Base-by-base conservation (phyloP, 2,888 invertebrate genomes). In the Tetranychus truncatus region DNA sequence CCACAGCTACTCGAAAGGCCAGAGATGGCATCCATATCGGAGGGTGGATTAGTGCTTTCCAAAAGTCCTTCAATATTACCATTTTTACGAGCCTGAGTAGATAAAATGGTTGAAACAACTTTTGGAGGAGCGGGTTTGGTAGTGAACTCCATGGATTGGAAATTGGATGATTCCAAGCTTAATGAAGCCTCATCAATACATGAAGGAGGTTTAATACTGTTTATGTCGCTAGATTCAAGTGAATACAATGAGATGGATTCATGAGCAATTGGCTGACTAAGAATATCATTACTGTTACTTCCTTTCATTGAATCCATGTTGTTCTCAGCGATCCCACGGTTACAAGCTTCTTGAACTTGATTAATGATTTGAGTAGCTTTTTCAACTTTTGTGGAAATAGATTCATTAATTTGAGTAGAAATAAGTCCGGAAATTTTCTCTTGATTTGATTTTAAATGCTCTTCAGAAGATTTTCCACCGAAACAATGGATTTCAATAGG, bases 161-260 rank as follows among this genome's bases (percentile, higher is more conserved):
- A 69, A 24, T 34, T 69, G n/a, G 21, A 24, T 20, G 21, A 24
- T 69, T 69, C 69, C n/a, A 69, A 24, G n/a, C 69, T 88, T 84
- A 91, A 87, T 6, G 87, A 79, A 1, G 88, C 81, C 77, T 89
- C 88, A 67, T 89, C 89, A 84, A 91, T 87, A 74, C 89, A 86
- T 0, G 91, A 91, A 0, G 91, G 91, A 0, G 91, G 91, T 78
- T 88, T 88, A 6, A 90, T 85, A 75, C 88, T 86, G 79, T 91
- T 91, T 71, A 44, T 65, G 1, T 24, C 44, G 20, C 6, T 9
- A 21, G 65, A 71, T 45, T 78, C 76, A 82, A 81, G 55, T 55
- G 55, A 55, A 55, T 55, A 55, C 15, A 55, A 55, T 55, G 55
- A 55, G 15, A 55, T 34, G 34, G 34, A 34, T 34, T 34, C 34